A percentile compares a stretch with the other conserved stretches of the same genome.
phyloP scores from a whole-genome alignment of 2,113 vertebrate species.

The Brachyistius frenatus region DNA sequence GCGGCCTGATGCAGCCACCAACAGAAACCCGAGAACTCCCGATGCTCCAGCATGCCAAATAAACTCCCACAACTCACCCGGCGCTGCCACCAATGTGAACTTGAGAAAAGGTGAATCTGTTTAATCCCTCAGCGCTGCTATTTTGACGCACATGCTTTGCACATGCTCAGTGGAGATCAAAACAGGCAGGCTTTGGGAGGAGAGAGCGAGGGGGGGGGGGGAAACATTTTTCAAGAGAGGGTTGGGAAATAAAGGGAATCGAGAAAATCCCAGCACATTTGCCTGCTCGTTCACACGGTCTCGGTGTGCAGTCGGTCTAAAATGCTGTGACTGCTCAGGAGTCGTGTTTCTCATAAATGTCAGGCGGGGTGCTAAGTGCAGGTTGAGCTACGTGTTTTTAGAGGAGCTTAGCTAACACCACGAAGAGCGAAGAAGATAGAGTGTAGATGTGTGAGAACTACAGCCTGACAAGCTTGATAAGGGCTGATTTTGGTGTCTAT shows the following conservation, averaged over 20 bases:
- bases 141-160: conserved; percentile 76
- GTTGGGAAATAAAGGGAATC: conserved; percentile 26
- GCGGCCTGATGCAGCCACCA: conserved; percentile 64
- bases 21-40: conserved; percentile 83
- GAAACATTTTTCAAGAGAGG: neutral
- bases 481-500: neutral
- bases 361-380: conserved; percentile 79
- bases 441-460: conserved; percentile 67
- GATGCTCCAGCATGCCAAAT: conserved; percentile 80
- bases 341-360: conserved; percentile 79
- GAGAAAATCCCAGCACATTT: conserved; percentile 42
- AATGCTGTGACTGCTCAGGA: conserved; percentile 42
- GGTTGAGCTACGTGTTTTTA: conserved; percentile 69
- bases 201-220: too few relatives aligned
- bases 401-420: conserved; percentile 64
- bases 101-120: conserved; percentile 85
- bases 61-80: conserved; percentile 74
- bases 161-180: conserved; percentile 66
- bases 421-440: conserved; percentile 46
- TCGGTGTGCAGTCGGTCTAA: conserved; percentile 42
- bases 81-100: conserved; percentile 81
- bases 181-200: conserved; percentile 6
- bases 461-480: conserved; percentile 36
- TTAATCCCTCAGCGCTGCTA: conserved; percentile 77
- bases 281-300: conserved; percentile 71